Percentiles rank a stretch among this genome's conserved stretches.
phyloP scores from a whole-genome alignment of 2,797 vertebrate genomes.

The Pygocentrus nattereri region DNA sequence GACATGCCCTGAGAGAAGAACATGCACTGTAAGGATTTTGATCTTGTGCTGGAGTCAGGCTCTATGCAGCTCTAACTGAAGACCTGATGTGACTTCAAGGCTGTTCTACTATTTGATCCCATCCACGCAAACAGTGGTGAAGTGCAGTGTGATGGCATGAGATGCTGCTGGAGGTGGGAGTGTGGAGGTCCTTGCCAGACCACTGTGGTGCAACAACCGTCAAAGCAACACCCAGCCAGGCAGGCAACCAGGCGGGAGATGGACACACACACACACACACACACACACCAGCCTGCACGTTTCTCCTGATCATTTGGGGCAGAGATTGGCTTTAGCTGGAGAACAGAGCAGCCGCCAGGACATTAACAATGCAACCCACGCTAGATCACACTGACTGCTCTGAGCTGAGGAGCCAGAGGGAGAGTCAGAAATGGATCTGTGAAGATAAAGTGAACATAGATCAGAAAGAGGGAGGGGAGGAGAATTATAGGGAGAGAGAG shows the following conservation, averaged over 20 bases:
- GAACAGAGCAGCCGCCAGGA: not conserved
- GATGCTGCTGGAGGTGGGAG: constrained; percentile 27
- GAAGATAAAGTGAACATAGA: constrained; percentile 34
- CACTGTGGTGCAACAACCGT: constrained; percentile 32
- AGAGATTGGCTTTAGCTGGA: constrained; percentile 23
- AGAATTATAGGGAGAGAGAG: not conserved
- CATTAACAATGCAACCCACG: constrained; percentile 16
- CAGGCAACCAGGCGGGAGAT: constrained; percentile 23
- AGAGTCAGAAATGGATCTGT: constrained; percentile 40
- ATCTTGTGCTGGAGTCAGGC: not conserved
- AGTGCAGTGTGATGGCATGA: constrained; percentile 29
- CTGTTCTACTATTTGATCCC: not conserved
- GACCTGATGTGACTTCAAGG: constrained; percentile 5
- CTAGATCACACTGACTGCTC: not conserved
- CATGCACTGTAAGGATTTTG: not conserved
- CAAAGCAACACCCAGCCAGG: constrained; percentile 33
- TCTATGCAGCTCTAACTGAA: not conserved
- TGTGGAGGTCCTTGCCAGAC: constrained; percentile 41
- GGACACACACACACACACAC: not conserved
- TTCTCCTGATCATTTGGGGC: constrained; percentile 4
- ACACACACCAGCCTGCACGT: constrained; percentile 4
- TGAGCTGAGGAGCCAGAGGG: not conserved
- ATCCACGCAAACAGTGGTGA: constrained; percentile 18
- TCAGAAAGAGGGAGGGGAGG: not conserved
- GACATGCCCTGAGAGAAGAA: not conserved